Conservation (phyloP, 35 echinoderm and acorn worm species). For the Ophioderma brevispina region DNA sequence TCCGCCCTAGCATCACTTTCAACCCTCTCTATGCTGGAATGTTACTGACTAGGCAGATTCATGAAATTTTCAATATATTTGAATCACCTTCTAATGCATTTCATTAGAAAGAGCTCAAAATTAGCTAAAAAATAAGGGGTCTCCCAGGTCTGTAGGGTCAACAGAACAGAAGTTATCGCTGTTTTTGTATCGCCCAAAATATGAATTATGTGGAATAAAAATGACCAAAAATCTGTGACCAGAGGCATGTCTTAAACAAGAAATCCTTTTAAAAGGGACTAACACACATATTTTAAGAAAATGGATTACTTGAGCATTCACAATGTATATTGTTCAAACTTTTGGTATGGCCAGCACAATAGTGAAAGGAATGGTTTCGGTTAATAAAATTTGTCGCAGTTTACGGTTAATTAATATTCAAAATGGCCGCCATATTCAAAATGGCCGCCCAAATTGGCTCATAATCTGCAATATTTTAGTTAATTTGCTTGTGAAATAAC, state of each 20-base stretch:
- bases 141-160: slow-evolving; percentile 9
- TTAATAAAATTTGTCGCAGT: not conserved
- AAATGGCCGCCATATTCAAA: not conserved
- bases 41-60: slow-evolving; percentile 17
- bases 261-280: not conserved
- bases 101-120: slow-evolving; percentile 20
- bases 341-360: not conserved
- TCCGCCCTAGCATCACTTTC: slow-evolving; percentile 70
- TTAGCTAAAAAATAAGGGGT: slow-evolving; percentile 9
- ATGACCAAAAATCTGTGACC: not conserved
- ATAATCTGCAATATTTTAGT: not conserved
- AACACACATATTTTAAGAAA: not conserved
- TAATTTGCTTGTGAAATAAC: not conserved
- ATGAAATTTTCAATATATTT: not conserved
- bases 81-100: not conserved
- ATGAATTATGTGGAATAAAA: not conserved
- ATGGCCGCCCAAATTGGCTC: not conserved
- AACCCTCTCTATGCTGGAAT: too few species aligned
- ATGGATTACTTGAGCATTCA: not conserved
- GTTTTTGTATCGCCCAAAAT: slow-evolving; percentile 2
- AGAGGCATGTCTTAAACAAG: not conserved
- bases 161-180: not conserved
- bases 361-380: not conserved
- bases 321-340: not conserved
- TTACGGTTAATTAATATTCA: not conserved